Base-by-base conservation (phyloP, 2,113 vertebrate species). In the Xyrauchen texanus region DNA sequence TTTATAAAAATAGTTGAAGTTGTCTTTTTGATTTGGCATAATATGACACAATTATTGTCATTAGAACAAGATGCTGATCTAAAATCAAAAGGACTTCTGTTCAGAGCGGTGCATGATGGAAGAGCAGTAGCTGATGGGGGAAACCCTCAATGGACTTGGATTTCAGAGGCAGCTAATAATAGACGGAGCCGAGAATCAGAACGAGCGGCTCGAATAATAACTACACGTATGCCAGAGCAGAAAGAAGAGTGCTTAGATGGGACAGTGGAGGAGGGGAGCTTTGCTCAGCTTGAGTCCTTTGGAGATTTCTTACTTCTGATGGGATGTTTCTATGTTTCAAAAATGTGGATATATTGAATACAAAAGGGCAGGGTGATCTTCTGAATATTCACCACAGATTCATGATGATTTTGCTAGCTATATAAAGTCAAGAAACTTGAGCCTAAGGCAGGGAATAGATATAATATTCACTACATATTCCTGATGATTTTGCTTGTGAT, bases 101-200 rank as follows among this genome's bases (percentile, higher is more conserved):
- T 15, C 62, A 73, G 77, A 51, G 65, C n/a, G 46, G 2, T 63
- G 58, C 21, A 79, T 62, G 57, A 34, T 34, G 21, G 21, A 34
- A 34, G 21, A 34, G 21, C 21, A 34, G 21, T 34, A 51, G 51
- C 53, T 64, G 58, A 68, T 64, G 4, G 4, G 45, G 72, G 55
- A 45, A 73, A 67, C 45, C 16, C 58, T 74, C 75, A 34, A 74
- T 75, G 69, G 77, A 72, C 78, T 82, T 64, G 15, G 45, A 79
- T 77, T 77, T 82, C 63, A 65, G 68, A 65, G 1, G 63, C 52
- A 15, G 72, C 67, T 82, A 77, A 82, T 82, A 77, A 82, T 85
- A 85, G 80, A 67, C 7, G 16, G 61, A 69, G n/a, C 9, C 21
- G 8, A 78, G 81, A 75, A 80, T 63, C 42, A 44, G 45, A 68